These are phyloP conservation scores for Petrolisthes manimaculis DNA, from an alignment of 2,888 invertebrate species.

Conservation along the genomic window DNA sequence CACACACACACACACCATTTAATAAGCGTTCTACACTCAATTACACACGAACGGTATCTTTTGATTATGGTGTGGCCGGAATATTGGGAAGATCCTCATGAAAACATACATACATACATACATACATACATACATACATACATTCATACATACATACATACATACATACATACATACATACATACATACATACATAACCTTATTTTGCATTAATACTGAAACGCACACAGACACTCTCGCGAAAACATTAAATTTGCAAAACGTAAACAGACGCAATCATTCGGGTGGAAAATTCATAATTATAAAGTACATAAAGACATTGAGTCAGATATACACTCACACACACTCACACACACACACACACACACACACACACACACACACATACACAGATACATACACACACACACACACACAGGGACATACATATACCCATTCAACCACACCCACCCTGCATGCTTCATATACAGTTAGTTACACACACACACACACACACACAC, in stretches of 20 bases:
- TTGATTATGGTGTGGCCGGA: too few species aligned
- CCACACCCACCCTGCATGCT: not conserved
- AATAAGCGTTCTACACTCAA: too few species aligned
- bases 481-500: slow-evolving; percentile 12
- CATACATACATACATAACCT: slow-evolving; percentile 7
- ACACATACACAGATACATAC: slow-evolving; percentile 22
- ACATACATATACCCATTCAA: slow-evolving; percentile 18
- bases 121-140: not conserved
- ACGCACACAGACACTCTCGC: slow-evolving; percentile 3
- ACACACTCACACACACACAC: slow-evolving; percentile 16
- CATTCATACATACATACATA: slow-evolving; percentile 6
- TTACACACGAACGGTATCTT: too few species aligned
- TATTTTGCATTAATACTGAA: not conserved
- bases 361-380: slow-evolving; percentile 11
- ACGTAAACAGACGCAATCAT: not conserved
- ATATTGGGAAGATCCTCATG: too few species aligned
- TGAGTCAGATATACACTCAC: slow-evolving; percentile 7
- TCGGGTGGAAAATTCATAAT: not conserved
- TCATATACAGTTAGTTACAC: slow-evolving; percentile 9
- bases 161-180: slow-evolving; percentile 29
- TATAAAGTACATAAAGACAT: slow-evolving; percentile 6
- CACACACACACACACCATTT: not conserved
- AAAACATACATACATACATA: too few species aligned
- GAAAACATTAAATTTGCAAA: not conserved
- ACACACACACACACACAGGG: slow-evolving; percentile 16